Evolutionary conservation across 2,888 invertebrate species (phyloP).

Genomic region (Drosophila buzzatii): DNA sequence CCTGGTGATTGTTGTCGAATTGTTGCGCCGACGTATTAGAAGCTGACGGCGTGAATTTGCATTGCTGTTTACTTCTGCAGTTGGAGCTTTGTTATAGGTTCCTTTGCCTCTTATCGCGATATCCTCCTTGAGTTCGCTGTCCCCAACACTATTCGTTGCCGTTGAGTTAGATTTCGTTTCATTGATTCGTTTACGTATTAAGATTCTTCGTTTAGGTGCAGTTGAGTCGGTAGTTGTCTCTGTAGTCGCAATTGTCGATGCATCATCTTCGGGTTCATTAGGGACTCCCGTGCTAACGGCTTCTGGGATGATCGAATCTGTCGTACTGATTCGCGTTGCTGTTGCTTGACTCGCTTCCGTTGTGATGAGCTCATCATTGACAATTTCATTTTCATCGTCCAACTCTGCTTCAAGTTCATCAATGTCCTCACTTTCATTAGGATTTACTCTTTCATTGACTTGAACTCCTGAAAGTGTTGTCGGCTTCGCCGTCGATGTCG

Average conservation of each 20-base stretch:
- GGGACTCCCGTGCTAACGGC: not conserved
- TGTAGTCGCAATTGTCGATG: not conserved
- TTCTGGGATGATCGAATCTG: not conserved
- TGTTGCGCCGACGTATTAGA: constrained; percentile 1
- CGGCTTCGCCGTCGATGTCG: not conserved
- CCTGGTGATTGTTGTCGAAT: not conserved
- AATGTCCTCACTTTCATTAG: not conserved
- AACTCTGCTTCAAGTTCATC: not conserved
- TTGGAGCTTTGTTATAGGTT: not conserved
- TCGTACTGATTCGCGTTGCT: not conserved
- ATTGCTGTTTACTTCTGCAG: not conserved
- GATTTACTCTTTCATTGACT: not conserved
- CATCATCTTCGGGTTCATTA: not conserved
- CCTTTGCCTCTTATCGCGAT: no score
- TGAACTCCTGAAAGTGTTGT: not conserved
- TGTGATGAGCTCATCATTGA: not conserved
- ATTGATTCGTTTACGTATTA: constrained; percentile 7
- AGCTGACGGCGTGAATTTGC: not conserved
- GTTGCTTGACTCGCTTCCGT: not conserved
- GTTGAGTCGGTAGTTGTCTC: not conserved
- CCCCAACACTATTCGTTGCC: not conserved
- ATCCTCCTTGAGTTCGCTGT: not conserved
- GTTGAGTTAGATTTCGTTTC: not conserved
- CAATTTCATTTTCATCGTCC: constrained; percentile 4
- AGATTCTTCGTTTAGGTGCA: not conserved